Evolutionary conservation across 2,888 invertebrate species (phyloP), one percentile per base, ranked within the genome.

Genomic region (Tyria jacobaeae): DNA sequence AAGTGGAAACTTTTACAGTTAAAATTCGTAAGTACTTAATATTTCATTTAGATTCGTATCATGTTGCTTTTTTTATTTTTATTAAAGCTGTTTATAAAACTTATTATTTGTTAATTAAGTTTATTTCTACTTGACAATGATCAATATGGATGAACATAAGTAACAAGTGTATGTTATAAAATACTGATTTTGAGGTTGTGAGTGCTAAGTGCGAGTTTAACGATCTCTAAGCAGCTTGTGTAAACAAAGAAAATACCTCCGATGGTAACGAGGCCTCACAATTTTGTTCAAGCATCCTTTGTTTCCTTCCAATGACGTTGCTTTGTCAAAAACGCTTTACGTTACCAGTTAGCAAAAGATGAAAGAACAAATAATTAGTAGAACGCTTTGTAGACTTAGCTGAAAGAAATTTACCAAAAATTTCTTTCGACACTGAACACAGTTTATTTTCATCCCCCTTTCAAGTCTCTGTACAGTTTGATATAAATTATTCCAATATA

Each of bases 331-430:
- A 87, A 87, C 82, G 79, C 80, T 88, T 87, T 83, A 82, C 73
- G 74, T 81, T 78, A 79, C 80, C 80, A 82, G 80, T 81, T 82
- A 62, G 41, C 80, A 57, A 44, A 71, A 85, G 83, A 89, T 88
- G 79, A 90, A 89, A 87, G 86, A 75, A 82, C 84, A 88, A 85
- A 87, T 89, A 88, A 90, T 89, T 89, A 88, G 80, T 75, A 79
- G 50, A 69, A 68, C 68, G 73, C 78, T 80, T 80, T 76, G 63
- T 75, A 66, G 64, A 68, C 58, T 68, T 59, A 65, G 54, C 66
- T 55, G n/a, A 25, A 15, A 59, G 54, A 64, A 34, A 57, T 49
- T 10, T 24, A 44, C 61, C 57, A 53, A 68, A 65, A 62, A 59
- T 66, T 56, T 31, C 7, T 44, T 61, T 54, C 52, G 53, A 17